Conservation (phyloP, 2,888 invertebrate genomes). For the Thecophora atra region DNA sequence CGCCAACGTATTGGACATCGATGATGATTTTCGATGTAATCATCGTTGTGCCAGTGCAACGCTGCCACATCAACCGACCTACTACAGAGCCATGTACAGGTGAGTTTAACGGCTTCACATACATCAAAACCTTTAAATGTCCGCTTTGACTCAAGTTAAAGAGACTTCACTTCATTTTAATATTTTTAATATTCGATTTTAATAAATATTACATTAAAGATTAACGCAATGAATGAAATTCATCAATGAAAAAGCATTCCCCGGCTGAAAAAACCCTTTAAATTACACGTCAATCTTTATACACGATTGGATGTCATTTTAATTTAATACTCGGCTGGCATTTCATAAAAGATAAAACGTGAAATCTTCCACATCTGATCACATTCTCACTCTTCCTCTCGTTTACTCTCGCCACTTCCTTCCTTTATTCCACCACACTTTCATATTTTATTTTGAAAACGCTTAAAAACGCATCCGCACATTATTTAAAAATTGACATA, state of each 20-base stretch:
- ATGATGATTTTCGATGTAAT: constrained; percentile 91
- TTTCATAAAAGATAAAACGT: neutral
- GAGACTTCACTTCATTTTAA: too few species aligned
- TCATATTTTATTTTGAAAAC: too few species aligned
- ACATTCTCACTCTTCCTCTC: neutral
- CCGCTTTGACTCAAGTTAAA: too few species aligned
- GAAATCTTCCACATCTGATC: neutral
- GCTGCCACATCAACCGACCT: constrained; percentile 70
- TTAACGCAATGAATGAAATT: too few species aligned
- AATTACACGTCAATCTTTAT: neutral
- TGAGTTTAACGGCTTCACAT: constrained; percentile 44
- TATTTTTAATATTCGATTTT: too few species aligned
- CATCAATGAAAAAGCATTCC: too few species aligned
- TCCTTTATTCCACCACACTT: too few species aligned
- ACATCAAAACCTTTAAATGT: too few species aligned
- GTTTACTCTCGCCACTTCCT: neutral
- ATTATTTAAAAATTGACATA: neutral
- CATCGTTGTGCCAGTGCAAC: constrained; percentile 71
- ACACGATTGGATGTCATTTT: neutral
- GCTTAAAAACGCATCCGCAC: neutral
- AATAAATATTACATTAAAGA: too few species aligned
- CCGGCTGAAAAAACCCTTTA: neutral
- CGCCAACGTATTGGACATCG: constrained; percentile 96
- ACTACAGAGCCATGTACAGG: constrained; percentile 78
- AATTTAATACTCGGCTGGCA: neutral